These are phyloP conservation scores for Pseudolaguvia tuberculata DNA, from an alignment of 2,113 vertebrate genomes.

Conservation along the genomic window DNA sequence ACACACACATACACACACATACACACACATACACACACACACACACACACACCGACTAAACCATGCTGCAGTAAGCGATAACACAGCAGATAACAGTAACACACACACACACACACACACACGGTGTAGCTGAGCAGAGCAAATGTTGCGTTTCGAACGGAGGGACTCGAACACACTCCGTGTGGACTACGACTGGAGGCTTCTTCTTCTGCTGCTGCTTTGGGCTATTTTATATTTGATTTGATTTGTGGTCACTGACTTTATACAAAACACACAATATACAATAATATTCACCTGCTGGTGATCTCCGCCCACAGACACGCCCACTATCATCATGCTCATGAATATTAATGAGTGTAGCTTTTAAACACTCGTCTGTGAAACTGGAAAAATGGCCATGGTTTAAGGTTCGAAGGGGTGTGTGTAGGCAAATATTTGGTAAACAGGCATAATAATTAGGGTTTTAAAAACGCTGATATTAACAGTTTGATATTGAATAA, in stretches of 20 bases:
- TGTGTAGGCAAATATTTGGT: background rate
- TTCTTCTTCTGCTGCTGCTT: no score
- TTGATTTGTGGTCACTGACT: no score
- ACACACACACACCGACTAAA: conserved; percentile 24
- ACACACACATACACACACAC: conserved; percentile 22
- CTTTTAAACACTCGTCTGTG: background rate
- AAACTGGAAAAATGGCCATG: background rate
- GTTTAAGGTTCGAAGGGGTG: background rate
- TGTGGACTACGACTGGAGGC: background rate
- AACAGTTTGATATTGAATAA: no score
- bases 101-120: conserved; percentile 8
- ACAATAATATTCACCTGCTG: background rate
- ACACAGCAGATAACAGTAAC: conserved; percentile 25
- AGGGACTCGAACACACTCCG: conserved; percentile 15
- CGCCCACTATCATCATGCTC: background rate
- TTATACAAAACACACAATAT: background rate
- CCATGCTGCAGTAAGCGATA: conserved; percentile 31
- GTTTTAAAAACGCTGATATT: no score
- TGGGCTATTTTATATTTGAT: background rate
- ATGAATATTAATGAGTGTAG: background rate
- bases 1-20: conserved; percentile 31
- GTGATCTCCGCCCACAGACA: background rate
- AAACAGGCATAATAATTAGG: background rate
- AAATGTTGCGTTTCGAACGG: background rate
- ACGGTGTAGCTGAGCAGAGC: background rate